These are phyloP conservation scores for Pseudococcus viburni DNA, from an alignment of 2,888 invertebrate species.

Conservation along the genomic window DNA sequence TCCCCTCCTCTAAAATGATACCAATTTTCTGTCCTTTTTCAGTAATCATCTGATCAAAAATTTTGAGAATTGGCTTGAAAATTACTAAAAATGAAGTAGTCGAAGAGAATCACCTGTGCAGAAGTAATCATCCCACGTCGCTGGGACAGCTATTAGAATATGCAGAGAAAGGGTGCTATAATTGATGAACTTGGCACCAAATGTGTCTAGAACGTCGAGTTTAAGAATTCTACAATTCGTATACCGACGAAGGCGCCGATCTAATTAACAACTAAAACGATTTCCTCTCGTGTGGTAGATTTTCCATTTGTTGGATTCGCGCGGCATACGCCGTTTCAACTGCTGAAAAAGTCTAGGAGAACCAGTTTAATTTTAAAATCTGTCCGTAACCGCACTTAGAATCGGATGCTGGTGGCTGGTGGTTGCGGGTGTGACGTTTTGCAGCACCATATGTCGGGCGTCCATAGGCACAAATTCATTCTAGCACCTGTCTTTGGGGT, in stretches of 20 bases:
- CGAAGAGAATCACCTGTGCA: too few species aligned
- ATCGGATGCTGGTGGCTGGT: background rate
- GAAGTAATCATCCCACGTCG: too few species aligned
- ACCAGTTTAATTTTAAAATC: background rate
- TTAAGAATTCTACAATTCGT: background rate
- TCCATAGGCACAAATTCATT: background rate
- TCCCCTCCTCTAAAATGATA: too few species aligned
- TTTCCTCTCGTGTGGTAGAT: background rate
- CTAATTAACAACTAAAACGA: background rate
- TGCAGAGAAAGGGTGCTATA: too few species aligned
- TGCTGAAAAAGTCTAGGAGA: background rate
- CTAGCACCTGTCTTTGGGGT: background rate
- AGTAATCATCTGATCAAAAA: too few species aligned
- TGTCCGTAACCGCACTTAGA: background rate
- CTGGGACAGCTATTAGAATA: too few species aligned
- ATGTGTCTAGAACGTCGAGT: background rate
- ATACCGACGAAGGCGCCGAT: background rate
- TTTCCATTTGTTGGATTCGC: background rate
- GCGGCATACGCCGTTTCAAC: background rate
- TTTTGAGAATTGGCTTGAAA: too few species aligned
- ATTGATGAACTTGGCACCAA: background rate
- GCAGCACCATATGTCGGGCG: constrained; percentile 9
- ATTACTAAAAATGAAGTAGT: too few species aligned
- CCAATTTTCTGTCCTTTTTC: too few species aligned
- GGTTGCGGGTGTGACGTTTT: constrained; percentile 7